A percentile compares a stretch with the other conserved stretches of the same genome.
These are phyloP conservation scores for Xerus inauris DNA, from an alignment of 2,113 vertebrate species.

Conservation along the genomic window DNA sequence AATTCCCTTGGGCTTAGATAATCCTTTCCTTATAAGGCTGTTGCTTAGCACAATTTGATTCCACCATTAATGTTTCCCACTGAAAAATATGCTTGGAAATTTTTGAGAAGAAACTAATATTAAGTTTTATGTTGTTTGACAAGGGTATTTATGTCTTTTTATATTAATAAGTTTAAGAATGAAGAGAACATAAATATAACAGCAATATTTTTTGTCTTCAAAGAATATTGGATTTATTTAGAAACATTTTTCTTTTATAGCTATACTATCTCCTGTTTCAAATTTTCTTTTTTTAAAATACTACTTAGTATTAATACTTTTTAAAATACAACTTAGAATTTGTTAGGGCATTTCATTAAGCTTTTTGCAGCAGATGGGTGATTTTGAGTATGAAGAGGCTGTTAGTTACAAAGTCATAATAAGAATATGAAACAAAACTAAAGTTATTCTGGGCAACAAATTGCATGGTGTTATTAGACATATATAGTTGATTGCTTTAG, in stretches of 20 bases:
- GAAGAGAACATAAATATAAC: neutral
- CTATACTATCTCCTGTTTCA: neutral
- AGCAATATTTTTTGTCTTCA: conserved; percentile 47
- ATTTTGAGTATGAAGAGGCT: conserved; percentile 1
- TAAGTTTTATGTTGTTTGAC: neutral
- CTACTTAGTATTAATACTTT: neutral
- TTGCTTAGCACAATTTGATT: neutral
- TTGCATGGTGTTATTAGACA: neutral
- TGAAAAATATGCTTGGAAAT: neutral
- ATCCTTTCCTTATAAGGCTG: neutral
- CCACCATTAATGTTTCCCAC: neutral
- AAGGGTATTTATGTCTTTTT: neutral
- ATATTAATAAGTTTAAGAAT: conserved; percentile 20
- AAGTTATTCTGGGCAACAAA: neutral
- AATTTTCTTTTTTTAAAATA: neutral
- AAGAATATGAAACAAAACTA: neutral
- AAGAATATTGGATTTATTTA: conserved; percentile 1
- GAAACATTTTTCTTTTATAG: conserved; percentile 12
- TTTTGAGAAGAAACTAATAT: neutral
- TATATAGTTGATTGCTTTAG: conserved; percentile 38
- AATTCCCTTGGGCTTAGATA: neutral
- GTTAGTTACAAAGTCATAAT: neutral
- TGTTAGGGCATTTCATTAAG: neutral
- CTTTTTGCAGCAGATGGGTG: neutral
- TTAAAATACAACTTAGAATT: neutral